Evolutionary conservation across 2,113 vertebrate genomes (phyloP).

Genomic region (Callaeas wilsoni): DNA sequence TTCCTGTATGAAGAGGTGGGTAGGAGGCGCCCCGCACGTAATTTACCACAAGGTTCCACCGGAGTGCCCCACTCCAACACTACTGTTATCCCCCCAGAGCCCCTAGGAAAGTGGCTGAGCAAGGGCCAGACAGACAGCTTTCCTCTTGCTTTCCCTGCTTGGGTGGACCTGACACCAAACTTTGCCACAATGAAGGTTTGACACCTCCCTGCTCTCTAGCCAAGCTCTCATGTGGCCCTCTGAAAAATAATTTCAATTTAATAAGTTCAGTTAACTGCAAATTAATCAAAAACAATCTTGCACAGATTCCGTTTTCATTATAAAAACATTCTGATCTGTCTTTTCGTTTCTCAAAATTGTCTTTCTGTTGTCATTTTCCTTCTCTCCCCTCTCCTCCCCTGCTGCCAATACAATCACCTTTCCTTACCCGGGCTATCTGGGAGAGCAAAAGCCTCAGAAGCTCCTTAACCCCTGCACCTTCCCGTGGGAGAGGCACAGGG

Average conservation of each 20-base stretch:
- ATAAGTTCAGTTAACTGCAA: neutral
- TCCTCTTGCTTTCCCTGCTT: neutral
- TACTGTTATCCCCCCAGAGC: neutral
- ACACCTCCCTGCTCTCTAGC: neutral
- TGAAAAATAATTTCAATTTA: conserved; percentile 16
- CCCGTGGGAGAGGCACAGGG: neutral
- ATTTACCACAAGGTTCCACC: neutral
- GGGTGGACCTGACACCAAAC: neutral
- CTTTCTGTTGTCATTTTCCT: neutral
- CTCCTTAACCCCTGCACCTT: neutral
- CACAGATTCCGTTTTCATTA: neutral
- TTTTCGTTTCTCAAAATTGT: neutral
- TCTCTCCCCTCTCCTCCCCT: neutral
- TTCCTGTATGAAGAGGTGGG: neutral
- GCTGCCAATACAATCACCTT: neutral
- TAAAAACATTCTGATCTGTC: neutral
- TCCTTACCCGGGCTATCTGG: neutral
- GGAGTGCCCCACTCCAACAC: fast-evolving
- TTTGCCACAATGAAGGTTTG: neutral
- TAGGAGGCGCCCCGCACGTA: neutral
- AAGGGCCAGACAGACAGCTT: neutral
- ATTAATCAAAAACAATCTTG: conserved; percentile 27
- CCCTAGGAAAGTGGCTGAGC: neutral
- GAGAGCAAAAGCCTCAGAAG: conserved; percentile 6
- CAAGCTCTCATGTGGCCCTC: neutral